phyloP scores from a whole-genome alignment of 2,888 invertebrate genomes.

The Eupithecia inturbata region DNA sequence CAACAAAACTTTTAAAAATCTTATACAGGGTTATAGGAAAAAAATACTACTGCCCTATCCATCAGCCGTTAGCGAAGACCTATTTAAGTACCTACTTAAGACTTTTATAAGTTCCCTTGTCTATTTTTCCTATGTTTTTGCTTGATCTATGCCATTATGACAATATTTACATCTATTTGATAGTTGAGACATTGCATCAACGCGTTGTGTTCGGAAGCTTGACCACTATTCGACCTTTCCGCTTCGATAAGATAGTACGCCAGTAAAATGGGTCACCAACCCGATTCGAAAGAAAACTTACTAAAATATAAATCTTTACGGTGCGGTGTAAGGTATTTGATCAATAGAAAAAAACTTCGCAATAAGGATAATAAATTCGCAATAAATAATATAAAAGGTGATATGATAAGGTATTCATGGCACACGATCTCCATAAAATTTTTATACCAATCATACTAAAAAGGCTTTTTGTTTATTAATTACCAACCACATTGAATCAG shows the following conservation, averaged over 20 bases:
- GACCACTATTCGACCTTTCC: conserved; percentile 75
- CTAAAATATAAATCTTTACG: not conserved
- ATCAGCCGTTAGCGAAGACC: no score
- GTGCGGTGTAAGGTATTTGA: not conserved
- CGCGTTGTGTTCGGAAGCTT: conserved; percentile 69
- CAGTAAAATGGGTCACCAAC: conserved; percentile 13
- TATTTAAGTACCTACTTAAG: no score
- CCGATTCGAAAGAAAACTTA: not conserved
- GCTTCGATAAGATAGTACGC: conserved; percentile 72
- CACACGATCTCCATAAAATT: not conserved
- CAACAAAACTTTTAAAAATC: not conserved
- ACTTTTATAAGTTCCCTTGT: no score
- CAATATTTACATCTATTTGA: not conserved
- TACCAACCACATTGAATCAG: not conserved
- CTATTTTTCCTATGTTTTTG: not conserved
- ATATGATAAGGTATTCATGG: not conserved
- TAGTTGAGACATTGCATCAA: conserved; percentile 41
- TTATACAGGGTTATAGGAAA: no score
- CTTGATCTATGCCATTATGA: not conserved
- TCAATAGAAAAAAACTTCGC: no score
- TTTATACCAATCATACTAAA: not conserved
- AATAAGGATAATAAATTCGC: no score
- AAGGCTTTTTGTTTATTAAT: not conserved
- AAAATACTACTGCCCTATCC: no score
- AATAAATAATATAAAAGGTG: not conserved